Evolutionary conservation across 2,888 invertebrate genomes (phyloP), one percentile per base, ranked within the genome.

Genomic region (Scelioninae gen. 1): DNA sequence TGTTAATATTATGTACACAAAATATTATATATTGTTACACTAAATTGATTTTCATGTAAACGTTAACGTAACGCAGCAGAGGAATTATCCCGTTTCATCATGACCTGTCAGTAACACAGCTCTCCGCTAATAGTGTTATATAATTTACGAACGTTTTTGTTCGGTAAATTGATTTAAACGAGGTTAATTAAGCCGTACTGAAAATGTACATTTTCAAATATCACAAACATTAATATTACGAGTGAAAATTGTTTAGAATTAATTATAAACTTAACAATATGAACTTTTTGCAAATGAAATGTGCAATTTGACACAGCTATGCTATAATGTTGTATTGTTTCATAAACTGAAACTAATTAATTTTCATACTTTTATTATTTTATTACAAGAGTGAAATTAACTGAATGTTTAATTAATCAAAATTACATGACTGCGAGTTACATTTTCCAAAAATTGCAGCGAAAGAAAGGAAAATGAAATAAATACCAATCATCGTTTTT

Each of bases 121-220:
- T 68, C 66, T 68, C 43, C 60, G 45, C 66, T 79, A 79, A 79
- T 74, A 80, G 68, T 62, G 74, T 80, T 79, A 72, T 65, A 58
- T 58, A 66, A 79, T 66, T 75, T 75, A 63, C 80, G 56, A 53
- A 75, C 60, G 66, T 81, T 81, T 81, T 81, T 81, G 69, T 81
- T 75, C 68, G 43, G 43, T 60, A 74, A 81, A 81, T 75, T 81
- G 80, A 81, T 81, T 81, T 69, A 69, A 81, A 81, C 80, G 68
- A 81, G 80, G 69, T 81, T 81, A 81, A 75, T 75, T 74, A 75
- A 81, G 75, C 69, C n/a, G 56, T 29, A 62, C 38, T 29, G 68
- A 68, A 79, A 80, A 65, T 58, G 47, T 45, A 43, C 51, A 34
- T 79, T 72, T 72, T 60, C 60, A 76, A 68, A 66, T 60, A 68